phyloP scores from a whole-genome alignment of 2,113 vertebrate genomes.

The Psilopogon haemacephalus region DNA sequence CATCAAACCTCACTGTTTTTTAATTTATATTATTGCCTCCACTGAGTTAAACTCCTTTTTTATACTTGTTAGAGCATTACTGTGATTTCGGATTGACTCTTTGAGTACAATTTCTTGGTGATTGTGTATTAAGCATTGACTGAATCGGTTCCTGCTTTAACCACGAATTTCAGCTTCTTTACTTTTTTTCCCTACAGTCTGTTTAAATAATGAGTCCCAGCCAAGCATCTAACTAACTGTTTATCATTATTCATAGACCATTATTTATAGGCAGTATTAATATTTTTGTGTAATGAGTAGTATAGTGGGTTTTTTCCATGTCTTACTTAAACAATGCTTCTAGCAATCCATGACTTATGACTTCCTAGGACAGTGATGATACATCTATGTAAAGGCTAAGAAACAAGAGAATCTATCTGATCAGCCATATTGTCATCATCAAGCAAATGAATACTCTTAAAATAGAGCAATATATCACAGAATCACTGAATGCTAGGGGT shows the following conservation, averaged over 20 bases:
- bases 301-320: not conserved
- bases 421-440: not conserved
- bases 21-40: not conserved
- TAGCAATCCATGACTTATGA: not conserved
- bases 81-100: not conserved
- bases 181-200: not conserved
- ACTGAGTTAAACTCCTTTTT: not conserved
- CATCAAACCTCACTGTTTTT: not conserved
- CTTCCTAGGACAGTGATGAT: not conserved
- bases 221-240: not conserved
- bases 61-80: not conserved
- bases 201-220: not conserved
- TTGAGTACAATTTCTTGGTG: not conserved
- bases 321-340: not conserved
- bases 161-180: not conserved
- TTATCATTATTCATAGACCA: not conserved
- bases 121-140: not conserved
- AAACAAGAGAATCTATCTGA: not conserved
- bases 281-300: not conserved
- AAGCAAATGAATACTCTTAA: not conserved
- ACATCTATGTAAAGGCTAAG: not conserved
- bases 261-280: not conserved
- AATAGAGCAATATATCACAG: not conserved
- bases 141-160: not conserved
- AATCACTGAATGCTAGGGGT: too few species aligned